A percentile compares a stretch with the other conserved stretches of the same genome.
Evolutionary conservation across 2,113 vertebrate species (phyloP).

Genomic region (Microcebus jonahi): DNA sequence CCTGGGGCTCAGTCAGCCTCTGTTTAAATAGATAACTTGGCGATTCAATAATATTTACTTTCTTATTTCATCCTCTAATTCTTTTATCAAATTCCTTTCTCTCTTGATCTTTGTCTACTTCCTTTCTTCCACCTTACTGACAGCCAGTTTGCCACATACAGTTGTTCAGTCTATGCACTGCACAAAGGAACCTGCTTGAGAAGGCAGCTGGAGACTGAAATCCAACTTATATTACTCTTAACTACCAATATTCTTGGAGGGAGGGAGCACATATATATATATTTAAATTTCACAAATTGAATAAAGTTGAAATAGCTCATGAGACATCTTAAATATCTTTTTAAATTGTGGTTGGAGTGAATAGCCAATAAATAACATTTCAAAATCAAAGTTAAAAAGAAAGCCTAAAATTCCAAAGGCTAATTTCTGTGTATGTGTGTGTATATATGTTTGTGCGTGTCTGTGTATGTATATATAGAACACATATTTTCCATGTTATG

Average conservation of each 20-base stretch:
- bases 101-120: not conserved
- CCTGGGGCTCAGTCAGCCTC: not conserved
- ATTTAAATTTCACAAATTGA: not conserved
- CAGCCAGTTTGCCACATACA: not conserved
- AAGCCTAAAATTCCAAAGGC: not conserved
- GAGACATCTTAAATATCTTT: not conserved
- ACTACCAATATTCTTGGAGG: not conserved
- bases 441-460: not conserved
- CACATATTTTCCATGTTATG: not conserved
- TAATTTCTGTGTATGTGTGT: not conserved
- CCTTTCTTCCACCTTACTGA: not conserved
- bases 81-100: not conserved
- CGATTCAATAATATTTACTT: not conserved
- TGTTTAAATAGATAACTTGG: not conserved
- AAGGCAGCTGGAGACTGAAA: not conserved
- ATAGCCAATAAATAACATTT: not conserved
- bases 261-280: not conserved
- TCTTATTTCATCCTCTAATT: not conserved
- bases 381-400: not conserved
- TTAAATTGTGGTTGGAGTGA: not conserved
- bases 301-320: not conserved
- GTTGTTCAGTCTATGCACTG: not conserved
- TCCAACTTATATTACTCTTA: not conserved
- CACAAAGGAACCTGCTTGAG: not conserved
- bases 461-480: not conserved